Conservation (phyloP, 2,113 vertebrate species). For the Lutjanus erythropterus region DNA sequence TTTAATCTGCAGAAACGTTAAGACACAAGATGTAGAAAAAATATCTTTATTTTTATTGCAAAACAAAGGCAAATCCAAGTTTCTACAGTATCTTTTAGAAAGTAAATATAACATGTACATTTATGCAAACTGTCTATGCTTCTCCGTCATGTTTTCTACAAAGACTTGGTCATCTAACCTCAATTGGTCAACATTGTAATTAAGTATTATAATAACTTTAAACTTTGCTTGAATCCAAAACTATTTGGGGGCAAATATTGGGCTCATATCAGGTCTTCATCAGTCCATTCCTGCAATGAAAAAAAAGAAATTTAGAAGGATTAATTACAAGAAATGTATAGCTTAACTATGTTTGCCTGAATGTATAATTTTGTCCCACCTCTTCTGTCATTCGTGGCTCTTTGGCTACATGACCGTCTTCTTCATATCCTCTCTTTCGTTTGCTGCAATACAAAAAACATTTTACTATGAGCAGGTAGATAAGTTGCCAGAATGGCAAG, state of each 20-base stretch:
- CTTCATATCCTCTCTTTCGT: constrained; percentile 94
- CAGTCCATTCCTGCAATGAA: constrained; percentile 92
- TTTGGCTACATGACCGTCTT: constrained; percentile 90
- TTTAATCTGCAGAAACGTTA: constrained; percentile 1
- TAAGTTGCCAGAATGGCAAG: not conserved
- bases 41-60: constrained; percentile 71
- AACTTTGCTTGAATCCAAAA: not conserved
- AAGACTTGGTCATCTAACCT: not conserved
- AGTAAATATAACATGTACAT: constrained; percentile 26
- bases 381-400: constrained; percentile 88
- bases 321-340: not conserved
- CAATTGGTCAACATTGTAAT: constrained; percentile 14
- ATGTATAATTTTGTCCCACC: constrained; percentile 53
- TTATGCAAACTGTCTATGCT: constrained; percentile 5
- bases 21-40: constrained; percentile 60
- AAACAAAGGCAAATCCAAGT: constrained; percentile 32
- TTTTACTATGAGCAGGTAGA: not conserved
- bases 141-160: not conserved
- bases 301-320: not conserved
- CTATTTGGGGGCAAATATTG: not conserved
- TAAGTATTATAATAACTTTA: constrained; percentile 20
- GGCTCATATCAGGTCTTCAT: constrained; percentile 88
- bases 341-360: not conserved
- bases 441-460: constrained; percentile 83
- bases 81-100: not conserved